These are phyloP conservation scores for Danaus plexippus DNA, from an alignment of 1,140 invertebrate genomes.

Conservation along the genomic window DNA sequence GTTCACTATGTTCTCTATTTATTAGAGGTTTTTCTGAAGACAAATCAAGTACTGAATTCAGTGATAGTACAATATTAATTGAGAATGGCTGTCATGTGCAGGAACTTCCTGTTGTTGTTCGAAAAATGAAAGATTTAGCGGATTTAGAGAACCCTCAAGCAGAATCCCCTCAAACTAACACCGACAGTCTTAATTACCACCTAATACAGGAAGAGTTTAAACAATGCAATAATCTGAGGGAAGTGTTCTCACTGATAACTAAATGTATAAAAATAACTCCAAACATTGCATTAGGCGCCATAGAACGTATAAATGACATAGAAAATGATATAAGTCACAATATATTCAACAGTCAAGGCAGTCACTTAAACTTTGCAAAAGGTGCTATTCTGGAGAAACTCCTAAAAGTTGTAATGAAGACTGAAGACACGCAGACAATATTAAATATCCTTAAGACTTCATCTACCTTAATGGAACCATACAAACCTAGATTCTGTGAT, in stretches of 20 bases:
- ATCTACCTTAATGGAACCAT: constrained; percentile 59
- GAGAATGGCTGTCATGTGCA: constrained; percentile 79
- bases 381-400: constrained; percentile 63
- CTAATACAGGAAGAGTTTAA: constrained; percentile 65
- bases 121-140: constrained; percentile 67
- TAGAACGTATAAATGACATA: constrained; percentile 63
- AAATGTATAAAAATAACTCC: constrained; percentile 68
- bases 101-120: constrained; percentile 79
- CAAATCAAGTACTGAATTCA: constrained; percentile 43
- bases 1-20: constrained; percentile 21
- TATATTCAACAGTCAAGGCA: constrained; percentile 27
- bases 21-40: constrained; percentile 43
- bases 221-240: constrained; percentile 53
- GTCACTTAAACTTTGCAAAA: constrained; percentile 58
- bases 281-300: constrained; percentile 64
- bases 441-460: constrained; percentile 57
- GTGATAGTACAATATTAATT: constrained; percentile 73
- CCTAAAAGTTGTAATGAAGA: constrained; percentile 59
- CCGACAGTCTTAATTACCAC: constrained; percentile 47
- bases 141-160: constrained; percentile 29
- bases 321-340: constrained; percentile 41
- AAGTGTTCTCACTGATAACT: constrained; percentile 61
- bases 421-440: constrained; percentile 63
- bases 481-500: constrained; percentile 73
- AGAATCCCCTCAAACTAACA: constrained; percentile 21